Percentiles rank a stretch among this genome's conserved stretches.
phyloP scores from a whole-genome alignment of 2,888 invertebrate species.

The Endotricha flammealis region DNA sequence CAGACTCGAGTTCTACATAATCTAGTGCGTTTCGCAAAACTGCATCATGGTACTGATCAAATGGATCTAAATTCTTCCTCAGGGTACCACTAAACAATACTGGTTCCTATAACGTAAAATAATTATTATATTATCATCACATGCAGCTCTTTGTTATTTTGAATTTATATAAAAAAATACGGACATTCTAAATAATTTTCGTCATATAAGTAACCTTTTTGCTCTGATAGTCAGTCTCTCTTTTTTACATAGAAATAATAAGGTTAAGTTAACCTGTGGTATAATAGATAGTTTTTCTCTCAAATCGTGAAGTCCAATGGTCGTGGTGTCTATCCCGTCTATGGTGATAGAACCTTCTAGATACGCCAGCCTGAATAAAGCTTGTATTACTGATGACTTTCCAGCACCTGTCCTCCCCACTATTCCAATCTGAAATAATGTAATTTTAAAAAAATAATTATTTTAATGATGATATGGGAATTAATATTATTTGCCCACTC shows the following conservation, averaged over 20 bases:
- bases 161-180: too few species aligned
- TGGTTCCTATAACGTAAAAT: constrained; percentile 80
- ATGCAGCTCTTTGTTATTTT: too few species aligned
- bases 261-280: constrained; percentile 60
- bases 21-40: constrained; percentile 87
- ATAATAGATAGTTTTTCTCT: constrained; percentile 81
- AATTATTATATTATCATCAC: neutral
- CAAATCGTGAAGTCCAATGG: constrained; percentile 79
- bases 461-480: neutral
- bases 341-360: constrained; percentile 82
- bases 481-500: too few species aligned
- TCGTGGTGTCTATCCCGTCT: constrained; percentile 80
- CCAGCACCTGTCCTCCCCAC: constrained; percentile 84
- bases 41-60: constrained; percentile 84
- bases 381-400: constrained; percentile 83
- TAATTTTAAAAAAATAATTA: constrained; percentile 5
- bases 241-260: neutral
- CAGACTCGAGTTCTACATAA: constrained; percentile 76
- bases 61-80: constrained; percentile 88
- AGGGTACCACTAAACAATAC: constrained; percentile 91
- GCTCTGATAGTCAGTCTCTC: too few species aligned
- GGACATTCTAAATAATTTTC: too few species aligned
- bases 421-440: constrained; percentile 76
- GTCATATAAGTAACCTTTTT: too few species aligned
- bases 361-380: constrained; percentile 82